phyloP scores from a whole-genome alignment of 2,888 invertebrate genomes.

The Diadegma fenestrale region DNA sequence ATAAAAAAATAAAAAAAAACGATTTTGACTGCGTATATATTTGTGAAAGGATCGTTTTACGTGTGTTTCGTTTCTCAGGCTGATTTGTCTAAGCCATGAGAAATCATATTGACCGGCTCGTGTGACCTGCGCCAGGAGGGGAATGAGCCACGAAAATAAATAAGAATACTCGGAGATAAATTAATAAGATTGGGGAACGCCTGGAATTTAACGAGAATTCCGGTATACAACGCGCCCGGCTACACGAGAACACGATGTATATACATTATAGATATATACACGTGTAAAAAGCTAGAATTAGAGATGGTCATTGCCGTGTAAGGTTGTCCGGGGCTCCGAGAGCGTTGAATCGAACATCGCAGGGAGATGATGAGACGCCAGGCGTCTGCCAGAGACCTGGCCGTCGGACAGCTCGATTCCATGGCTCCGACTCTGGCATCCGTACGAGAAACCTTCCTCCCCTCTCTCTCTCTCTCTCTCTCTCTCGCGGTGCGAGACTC shows the following conservation, averaged over 20 bases:
- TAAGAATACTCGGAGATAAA: slow-evolving; percentile 64
- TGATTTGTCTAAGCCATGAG: slow-evolving; percentile 45
- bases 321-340: slow-evolving; percentile 19
- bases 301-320: slow-evolving; percentile 54
- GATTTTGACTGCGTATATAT: neutral
- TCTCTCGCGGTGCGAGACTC: slow-evolving; percentile 33
- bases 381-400: slow-evolving; percentile 73
- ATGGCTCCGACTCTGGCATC: slow-evolving; percentile 24
- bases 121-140: slow-evolving; percentile 36
- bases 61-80: slow-evolving; percentile 1
- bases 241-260: slow-evolving; percentile 2
- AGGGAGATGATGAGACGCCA: slow-evolving; percentile 69
- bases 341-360: slow-evolving; percentile 34
- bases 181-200: slow-evolving; percentile 64
- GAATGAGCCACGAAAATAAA: slow-evolving; percentile 44
- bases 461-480: neutral
- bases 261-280: slow-evolving; percentile 14
- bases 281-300: slow-evolving; percentile 46
- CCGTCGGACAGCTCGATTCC: slow-evolving; percentile 76
- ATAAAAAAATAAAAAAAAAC: neutral
- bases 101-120: slow-evolving; percentile 43
- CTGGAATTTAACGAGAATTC: slow-evolving; percentile 65
- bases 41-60: slow-evolving; percentile 3
- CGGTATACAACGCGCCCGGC: slow-evolving; percentile 23
- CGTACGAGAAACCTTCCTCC: slow-evolving; percentile 5